Conservation (phyloP, 2,113 vertebrate species). For the Rhinichthys klamathensis region DNA sequence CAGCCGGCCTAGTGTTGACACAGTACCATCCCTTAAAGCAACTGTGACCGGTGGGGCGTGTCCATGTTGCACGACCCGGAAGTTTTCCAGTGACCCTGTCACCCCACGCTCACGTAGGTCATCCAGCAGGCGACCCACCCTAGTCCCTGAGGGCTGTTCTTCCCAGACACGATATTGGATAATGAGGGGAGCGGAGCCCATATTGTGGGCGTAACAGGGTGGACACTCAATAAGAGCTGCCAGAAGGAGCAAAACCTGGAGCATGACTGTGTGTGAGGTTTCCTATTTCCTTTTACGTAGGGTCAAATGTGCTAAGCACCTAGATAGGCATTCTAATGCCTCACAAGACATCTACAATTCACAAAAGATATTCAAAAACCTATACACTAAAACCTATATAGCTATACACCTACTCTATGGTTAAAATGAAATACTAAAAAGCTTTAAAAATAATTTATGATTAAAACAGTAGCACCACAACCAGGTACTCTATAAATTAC, state of each 20-base stretch:
- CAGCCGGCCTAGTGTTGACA: conserved; percentile 81
- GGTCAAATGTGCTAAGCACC: conserved; percentile 27
- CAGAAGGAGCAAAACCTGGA: conserved; percentile 67
- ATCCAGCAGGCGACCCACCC: conserved; percentile 81
- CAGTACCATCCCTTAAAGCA: conserved; percentile 73
- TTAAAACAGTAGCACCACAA: neutral
- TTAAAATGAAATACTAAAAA: neutral
- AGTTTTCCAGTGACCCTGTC: conserved; percentile 68
- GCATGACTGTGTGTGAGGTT: conserved; percentile 63
- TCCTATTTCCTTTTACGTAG: neutral
- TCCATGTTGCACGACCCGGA: conserved; percentile 84
- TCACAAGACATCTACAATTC: neutral
- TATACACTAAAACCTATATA: too few relatives aligned
- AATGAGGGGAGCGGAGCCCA: conserved; percentile 60
- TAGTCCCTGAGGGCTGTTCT: conserved; percentile 82
- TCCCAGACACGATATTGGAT: conserved; percentile 83
- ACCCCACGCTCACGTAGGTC: conserved; percentile 77
- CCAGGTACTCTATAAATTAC: neutral
- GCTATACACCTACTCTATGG: neutral
- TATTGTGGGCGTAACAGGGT: conserved; percentile 38
- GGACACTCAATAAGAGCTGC: conserved; percentile 49
- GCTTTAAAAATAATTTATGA: neutral
- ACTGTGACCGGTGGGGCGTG: conserved; percentile 79
- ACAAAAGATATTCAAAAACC: conserved; percentile 6
- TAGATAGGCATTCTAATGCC: conserved; percentile 50